Conservation (phyloP, 2,888 invertebrate genomes). For the Exocentrus adspersus region DNA sequence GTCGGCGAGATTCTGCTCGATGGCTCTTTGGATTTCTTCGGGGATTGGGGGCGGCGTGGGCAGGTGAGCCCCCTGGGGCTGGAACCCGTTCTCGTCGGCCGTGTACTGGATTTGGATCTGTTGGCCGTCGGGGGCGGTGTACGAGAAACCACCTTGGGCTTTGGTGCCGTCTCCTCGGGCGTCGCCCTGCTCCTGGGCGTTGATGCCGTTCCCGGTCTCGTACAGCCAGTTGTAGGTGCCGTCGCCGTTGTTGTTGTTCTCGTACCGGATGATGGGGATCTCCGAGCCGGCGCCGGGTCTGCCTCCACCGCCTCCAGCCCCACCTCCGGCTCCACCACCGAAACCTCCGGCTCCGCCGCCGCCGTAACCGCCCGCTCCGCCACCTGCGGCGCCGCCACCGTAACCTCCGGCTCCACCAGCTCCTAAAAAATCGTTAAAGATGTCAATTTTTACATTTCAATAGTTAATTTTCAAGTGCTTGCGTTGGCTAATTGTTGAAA, state of each 20-base stretch:
- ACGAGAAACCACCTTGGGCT: conserved; percentile 56
- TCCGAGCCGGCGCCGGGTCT: conserved; percentile 48
- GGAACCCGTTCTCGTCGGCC: conserved; percentile 70
- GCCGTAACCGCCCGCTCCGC: conserved; percentile 6
- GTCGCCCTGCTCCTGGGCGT: conserved; percentile 54
- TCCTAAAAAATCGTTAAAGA: not conserved
- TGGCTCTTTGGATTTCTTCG: conserved; percentile 65
- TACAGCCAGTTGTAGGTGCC: conserved; percentile 60
- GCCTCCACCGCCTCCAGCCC: conserved; percentile 31
- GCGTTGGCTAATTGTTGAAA: no score
- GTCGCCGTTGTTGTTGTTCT: conserved; percentile 56
- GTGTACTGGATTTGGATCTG: conserved; percentile 65
- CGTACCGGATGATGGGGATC: conserved; percentile 52
- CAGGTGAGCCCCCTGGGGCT: conserved; percentile 66
- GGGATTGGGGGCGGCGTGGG: conserved; percentile 71
- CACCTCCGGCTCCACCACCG: conserved; percentile 20
- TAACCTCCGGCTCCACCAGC: not conserved
- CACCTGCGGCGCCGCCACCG: conserved; percentile 24
- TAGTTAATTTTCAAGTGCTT: not conserved
- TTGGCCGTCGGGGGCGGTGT: conserved; percentile 56
- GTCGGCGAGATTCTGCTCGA: conserved; percentile 51
- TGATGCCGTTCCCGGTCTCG: conserved; percentile 70
- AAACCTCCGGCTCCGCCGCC: conserved; percentile 29
- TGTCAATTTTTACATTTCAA: not conserved
- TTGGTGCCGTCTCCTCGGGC: conserved; percentile 44